phyloP scores from a whole-genome alignment of 2,888 invertebrate species.

The Spialia ferax region DNA sequence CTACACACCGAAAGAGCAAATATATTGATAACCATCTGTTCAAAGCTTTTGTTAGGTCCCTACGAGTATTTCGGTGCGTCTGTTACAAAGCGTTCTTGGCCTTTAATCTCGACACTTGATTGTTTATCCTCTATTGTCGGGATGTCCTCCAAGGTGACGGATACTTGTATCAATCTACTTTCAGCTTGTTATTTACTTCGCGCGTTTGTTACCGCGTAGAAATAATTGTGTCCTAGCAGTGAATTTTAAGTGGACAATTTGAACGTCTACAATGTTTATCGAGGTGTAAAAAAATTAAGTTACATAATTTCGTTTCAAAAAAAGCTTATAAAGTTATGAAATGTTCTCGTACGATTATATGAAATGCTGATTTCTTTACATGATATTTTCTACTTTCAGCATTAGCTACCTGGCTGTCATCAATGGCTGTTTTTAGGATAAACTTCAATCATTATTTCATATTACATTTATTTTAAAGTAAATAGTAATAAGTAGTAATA shows the following conservation, averaged over 20 bases:
- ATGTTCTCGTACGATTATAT: no score
- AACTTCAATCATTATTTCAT: no score
- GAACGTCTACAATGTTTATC: background rate
- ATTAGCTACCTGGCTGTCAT: no score
- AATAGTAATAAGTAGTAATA: no score
- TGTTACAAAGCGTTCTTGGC: background rate
- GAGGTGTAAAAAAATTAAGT: no score
- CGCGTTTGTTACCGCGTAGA: background rate
- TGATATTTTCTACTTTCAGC: no score
- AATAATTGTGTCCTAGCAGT: background rate
- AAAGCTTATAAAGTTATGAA: no score
- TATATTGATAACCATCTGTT: background rate
- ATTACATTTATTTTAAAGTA: no score
- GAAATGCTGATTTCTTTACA: no score
- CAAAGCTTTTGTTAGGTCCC: background rate
- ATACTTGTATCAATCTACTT: constrained; percentile 8
- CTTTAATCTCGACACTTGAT: constrained; percentile 9
- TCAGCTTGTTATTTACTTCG: constrained; percentile 7
- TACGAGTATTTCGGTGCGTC: background rate
- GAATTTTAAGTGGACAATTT: background rate
- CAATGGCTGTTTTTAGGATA: no score
- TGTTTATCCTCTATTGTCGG: background rate
- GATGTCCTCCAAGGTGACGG: constrained; percentile 3
- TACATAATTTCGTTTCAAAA: no score
- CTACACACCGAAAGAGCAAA: background rate